These are phyloP conservation scores for Accipiter cooperii DNA, from an alignment of 2,113 vertebrate species.

Conservation along the genomic window DNA sequence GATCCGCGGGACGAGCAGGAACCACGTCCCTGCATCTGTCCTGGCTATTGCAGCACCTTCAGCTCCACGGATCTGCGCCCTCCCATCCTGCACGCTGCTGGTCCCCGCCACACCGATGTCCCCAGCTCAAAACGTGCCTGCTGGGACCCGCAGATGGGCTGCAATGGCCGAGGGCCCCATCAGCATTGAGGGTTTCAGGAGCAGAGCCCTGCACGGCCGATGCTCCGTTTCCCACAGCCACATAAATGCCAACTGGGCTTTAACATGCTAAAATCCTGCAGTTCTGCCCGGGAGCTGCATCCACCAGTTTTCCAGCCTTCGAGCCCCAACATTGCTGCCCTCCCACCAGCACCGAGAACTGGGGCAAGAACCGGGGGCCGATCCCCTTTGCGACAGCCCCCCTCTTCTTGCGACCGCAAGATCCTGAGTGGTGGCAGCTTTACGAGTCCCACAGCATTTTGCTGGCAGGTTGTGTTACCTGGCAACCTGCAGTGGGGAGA, in stretches of 20 bases:
- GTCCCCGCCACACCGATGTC: neutral
- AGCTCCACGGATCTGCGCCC: neutral
- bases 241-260: neutral
- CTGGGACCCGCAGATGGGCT: neutral
- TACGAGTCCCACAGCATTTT: neutral
- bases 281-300: neutral
- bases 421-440: neutral
- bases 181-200: neutral
- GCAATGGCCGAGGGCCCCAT: rapidly evolving
- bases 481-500: slow-evolving; percentile 50
- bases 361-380: neutral
- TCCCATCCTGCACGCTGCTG: neutral
- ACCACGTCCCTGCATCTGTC: neutral
- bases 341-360: rapidly evolving
- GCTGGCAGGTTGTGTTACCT: slow-evolving; percentile 55
- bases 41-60: neutral
- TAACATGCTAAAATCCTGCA: neutral
- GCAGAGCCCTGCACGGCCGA: rapidly evolving
- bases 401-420: neutral
- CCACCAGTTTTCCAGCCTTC: neutral
- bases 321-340: neutral
- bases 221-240: rapidly evolving
- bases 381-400: neutral
- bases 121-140: rapidly evolving
- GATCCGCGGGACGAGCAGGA: rapidly evolving